Evolutionary conservation across 2,888 invertebrate genomes (phyloP), one percentile per base, ranked within the genome.

Genomic region (Dioctria rufipes): DNA sequence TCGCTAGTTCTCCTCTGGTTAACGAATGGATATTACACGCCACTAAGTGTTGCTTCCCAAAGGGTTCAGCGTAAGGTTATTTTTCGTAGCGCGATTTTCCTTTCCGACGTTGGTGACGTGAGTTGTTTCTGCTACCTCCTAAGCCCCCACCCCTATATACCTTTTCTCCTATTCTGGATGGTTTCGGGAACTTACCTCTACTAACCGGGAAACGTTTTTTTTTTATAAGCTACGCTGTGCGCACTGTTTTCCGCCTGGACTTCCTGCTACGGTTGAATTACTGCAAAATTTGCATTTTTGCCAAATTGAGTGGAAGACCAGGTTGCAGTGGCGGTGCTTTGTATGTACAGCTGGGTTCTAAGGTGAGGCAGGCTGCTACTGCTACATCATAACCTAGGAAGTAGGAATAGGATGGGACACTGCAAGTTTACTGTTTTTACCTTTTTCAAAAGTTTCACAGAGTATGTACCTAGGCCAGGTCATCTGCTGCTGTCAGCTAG

Each of bases 251-350:
- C 4, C 25, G 13, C 63, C 60, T 69, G 65, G 51, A 25, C 39
- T 73, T 42, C 65, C 77, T 43, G 80, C 66, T 81, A 58, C 63
- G 81, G 79, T 80, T 75, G 79, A 80, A 78, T 81, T 81, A 81
- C 75, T 80, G 75, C 49, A 73, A 63, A 80, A 81, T 81, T 81
- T 81, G 80, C 79, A 81, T 81, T 81, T 81, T 79, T 78, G 71
- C 63, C 79, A 65, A 71, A 78, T 80, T 69, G 63, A 71, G 78
- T 71, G 58, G 78, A 81, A 81, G 75, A 75, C 42, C 61, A 60
- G 75, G 75, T 60, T 58, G 75, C 75, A 75, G 37, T 11, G 58
- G 58, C 58, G 11, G 11, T 58, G 58, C 25, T 13, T 43, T 67
- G 67, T 43, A 25, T 46, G 8, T 46, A 8, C 25, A 40, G 42